phyloP scores from a whole-genome alignment of 1,140 invertebrate genomes.

The Zaprionus camerounensis region DNA sequence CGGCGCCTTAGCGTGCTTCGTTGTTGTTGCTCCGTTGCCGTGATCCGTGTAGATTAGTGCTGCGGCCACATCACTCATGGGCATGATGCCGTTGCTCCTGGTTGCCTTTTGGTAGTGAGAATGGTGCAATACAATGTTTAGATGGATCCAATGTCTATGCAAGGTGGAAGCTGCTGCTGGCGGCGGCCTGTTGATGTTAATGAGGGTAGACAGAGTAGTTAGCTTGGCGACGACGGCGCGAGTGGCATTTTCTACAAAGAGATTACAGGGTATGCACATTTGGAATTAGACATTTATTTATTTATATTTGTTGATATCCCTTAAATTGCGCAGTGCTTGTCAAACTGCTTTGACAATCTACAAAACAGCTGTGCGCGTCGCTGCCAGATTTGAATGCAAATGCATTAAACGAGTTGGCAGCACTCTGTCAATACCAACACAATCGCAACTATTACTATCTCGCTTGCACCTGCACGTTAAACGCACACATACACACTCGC shows the following conservation, averaged over 20 bases:
- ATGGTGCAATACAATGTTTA: constrained; percentile 24
- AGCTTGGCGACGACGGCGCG: constrained; percentile 44
- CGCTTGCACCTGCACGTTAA: constrained; percentile 32
- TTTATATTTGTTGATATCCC: not conserved
- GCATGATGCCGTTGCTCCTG: constrained; percentile 46
- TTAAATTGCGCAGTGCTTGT: constrained; percentile 3
- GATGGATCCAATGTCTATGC: constrained; percentile 10
- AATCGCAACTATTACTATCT: constrained; percentile 19
- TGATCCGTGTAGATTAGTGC: constrained; percentile 61
- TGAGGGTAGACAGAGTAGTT: constrained; percentile 29
- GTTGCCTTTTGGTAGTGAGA: constrained; percentile 25
- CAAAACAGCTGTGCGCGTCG: constrained; percentile 34
- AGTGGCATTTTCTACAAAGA: constrained; percentile 42
- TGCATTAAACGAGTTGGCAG: constrained; percentile 29
- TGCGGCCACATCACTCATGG: constrained; percentile 64
- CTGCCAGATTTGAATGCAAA: constrained; percentile 18
- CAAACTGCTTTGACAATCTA: constrained; percentile 11
- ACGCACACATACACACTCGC: constrained; percentile 16
- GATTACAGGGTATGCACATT: not conserved
- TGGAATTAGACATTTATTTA: constrained; percentile 7
- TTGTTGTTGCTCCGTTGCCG: constrained; percentile 37
- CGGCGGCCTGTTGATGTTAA: constrained; percentile 10
- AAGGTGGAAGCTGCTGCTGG: constrained; percentile 45
- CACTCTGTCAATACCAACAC: constrained; percentile 22
- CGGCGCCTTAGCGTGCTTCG: constrained; percentile 34